These are phyloP conservation scores for Sturnira hondurensis DNA, from an alignment of 2,113 vertebrate species.

Conservation along the genomic window DNA sequence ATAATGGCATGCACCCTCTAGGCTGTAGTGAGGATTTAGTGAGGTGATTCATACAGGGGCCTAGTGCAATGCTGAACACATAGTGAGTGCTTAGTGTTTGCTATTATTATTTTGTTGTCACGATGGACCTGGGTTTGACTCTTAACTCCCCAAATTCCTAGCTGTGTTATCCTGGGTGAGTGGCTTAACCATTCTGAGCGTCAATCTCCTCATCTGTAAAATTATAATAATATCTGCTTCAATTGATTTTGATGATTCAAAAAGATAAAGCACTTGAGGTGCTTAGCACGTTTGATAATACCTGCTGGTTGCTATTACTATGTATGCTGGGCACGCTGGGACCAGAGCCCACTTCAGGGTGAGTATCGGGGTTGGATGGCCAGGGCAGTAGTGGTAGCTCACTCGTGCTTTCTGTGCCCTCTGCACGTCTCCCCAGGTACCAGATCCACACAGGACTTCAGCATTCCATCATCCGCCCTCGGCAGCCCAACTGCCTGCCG, in stretches of 20 bases:
- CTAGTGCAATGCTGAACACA: background rate
- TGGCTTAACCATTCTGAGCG: background rate
- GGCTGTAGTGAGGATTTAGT: background rate
- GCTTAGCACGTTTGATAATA: background rate
- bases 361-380: background rate
- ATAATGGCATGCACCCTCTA: background rate
- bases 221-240: background rate
- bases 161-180: background rate
- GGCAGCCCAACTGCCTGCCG: slow-evolving; percentile 96
- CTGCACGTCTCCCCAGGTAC: slow-evolving; percentile 82
- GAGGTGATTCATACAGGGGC: background rate
- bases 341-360: background rate
- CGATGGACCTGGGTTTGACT: background rate
- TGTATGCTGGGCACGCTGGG: background rate
- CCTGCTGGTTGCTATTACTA: background rate
- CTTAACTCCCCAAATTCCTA: background rate
- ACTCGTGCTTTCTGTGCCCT: slow-evolving; percentile 19
- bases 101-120: background rate
- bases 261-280: background rate
- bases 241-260: background rate
- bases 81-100: background rate
- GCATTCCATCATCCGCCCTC: slow-evolving; percentile 96
- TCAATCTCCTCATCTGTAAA: background rate
- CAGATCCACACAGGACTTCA: slow-evolving; percentile 98
- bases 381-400: background rate